These are phyloP conservation scores for Centropristis striata DNA, from an alignment of 2,113 vertebrate genomes.

Conservation along the genomic window DNA sequence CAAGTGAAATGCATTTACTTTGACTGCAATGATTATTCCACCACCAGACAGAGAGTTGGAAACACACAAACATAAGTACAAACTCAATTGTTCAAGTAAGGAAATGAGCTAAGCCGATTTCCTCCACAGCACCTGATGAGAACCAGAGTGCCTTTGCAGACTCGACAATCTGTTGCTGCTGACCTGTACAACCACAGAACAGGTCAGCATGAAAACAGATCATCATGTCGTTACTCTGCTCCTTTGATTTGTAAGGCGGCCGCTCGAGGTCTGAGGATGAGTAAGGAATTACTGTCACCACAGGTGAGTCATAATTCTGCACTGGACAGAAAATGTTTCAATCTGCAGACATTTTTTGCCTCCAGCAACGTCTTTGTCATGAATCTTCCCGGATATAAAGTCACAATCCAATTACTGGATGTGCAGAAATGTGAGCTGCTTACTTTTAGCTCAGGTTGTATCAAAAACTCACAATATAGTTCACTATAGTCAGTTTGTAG, in stretches of 20 bases:
- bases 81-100: conserved; percentile 38
- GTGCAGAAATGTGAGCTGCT: conserved; percentile 16
- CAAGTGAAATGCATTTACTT: conserved; percentile 1
- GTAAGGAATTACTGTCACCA: conserved; percentile 53
- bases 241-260: conserved; percentile 32
- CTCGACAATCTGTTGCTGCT: conserved; percentile 37
- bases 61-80: conserved; percentile 23
- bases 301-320: conserved; percentile 36
- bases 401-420: background rate
- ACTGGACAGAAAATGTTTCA: conserved; percentile 1
- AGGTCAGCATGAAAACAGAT: conserved; percentile 31
- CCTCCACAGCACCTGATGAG: conserved; percentile 50
- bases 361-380: background rate
- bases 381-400: conserved; percentile 4
- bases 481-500: no score
- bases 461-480: no score
- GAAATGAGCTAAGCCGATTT: conserved; percentile 65
- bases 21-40: conserved; percentile 32
- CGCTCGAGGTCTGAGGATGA: conserved; percentile 29
- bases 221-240: conserved; percentile 7
- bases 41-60: conserved; percentile 8
- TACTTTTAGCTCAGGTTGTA: background rate
- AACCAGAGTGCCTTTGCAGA: conserved; percentile 43
- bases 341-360: background rate
- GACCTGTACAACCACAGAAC: conserved; percentile 41